A percentile compares a stretch with the other conserved stretches of the same genome.
phyloP scores from a whole-genome alignment of 2,113 vertebrate genomes.

The Phaethornis superciliosus region DNA sequence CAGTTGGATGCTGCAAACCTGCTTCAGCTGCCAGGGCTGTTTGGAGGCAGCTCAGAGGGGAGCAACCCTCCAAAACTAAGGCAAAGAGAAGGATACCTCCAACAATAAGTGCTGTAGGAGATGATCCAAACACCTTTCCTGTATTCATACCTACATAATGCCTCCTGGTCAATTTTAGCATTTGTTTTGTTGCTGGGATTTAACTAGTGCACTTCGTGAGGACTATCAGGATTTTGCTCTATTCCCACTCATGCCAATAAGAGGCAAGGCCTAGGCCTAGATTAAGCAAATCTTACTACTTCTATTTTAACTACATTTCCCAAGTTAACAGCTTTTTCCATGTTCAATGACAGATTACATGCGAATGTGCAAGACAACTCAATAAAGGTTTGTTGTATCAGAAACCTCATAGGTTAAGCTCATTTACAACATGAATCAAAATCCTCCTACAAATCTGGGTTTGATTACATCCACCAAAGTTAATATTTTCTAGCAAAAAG shows the following conservation, averaged over 20 bases:
- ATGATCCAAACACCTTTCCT: background rate
- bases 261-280: background rate
- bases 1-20: background rate
- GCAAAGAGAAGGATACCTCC: background rate
- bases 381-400: background rate
- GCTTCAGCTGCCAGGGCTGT: background rate
- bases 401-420: background rate
- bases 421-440: background rate
- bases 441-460: background rate
- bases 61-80: background rate
- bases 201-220: rapidly evolving
- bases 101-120: rapidly evolving
- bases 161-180: background rate
- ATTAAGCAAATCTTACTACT: background rate
- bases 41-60: background rate
- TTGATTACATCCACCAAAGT: background rate
- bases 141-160: background rate
- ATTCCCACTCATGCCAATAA: background rate
- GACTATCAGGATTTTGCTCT: background rate
- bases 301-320: background rate
- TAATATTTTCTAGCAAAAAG: background rate
- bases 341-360: rapidly evolving
- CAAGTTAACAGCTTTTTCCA: background rate
- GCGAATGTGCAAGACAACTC: background rate
- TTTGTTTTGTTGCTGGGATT: background rate